Conservation (phyloP, 2,797 vertebrate species). For the Dryobates pubescens region DNA sequence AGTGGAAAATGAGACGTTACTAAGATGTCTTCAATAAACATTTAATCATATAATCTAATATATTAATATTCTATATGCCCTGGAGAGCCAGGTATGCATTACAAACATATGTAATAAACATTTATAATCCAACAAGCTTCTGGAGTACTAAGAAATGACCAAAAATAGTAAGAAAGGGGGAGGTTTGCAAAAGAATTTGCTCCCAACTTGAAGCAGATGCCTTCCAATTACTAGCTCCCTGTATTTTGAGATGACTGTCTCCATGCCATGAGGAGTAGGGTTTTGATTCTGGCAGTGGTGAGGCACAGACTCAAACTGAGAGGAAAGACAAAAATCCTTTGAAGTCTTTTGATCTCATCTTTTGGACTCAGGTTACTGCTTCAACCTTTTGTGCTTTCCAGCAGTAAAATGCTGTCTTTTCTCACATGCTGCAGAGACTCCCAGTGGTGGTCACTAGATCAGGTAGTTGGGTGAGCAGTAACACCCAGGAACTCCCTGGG, state of each 20-base stretch:
- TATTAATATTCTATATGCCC: neutral
- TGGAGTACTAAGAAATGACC: neutral
- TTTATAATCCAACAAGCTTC: neutral
- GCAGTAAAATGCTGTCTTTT: neutral
- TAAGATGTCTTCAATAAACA: neutral
- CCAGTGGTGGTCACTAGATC: neutral
- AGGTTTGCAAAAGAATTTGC: neutral
- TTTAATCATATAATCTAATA: conserved; percentile 4
- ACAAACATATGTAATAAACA: neutral
- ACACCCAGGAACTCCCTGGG: neutral
- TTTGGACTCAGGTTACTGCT: neutral
- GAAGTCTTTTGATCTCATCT: neutral
- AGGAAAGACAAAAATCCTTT: neutral
- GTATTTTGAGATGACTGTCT: neutral
- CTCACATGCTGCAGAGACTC: neutral
- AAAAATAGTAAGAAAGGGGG: neutral
- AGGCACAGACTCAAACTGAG: neutral
- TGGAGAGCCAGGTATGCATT: neutral
- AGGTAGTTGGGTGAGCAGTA: neutral
- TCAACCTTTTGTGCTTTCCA: neutral
- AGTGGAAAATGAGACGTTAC: neutral
- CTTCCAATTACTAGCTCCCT: neutral
- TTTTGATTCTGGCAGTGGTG: neutral
- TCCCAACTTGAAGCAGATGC: neutral
- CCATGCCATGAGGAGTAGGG: neutral